A percentile compares a stretch with the other conserved stretches of the same genome.
Conservation (phyloP, 2,113 vertebrate species). For the Fulmarus glacialis region DNA sequence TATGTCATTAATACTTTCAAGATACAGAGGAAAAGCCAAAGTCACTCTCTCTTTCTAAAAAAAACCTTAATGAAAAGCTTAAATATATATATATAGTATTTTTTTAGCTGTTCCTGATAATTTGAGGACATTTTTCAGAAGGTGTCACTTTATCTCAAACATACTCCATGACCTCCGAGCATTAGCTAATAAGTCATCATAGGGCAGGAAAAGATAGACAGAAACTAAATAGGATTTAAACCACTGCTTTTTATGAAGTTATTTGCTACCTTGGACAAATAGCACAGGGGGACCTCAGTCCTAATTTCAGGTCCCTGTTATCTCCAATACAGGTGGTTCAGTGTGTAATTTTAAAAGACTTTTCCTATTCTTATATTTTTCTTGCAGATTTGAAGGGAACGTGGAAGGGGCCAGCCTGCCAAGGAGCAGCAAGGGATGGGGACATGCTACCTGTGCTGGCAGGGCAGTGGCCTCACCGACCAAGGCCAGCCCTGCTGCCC, state of each 20-base stretch:
- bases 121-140: neutral
- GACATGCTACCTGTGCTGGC: rapidly evolving
- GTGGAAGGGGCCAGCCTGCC: neutral
- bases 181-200: neutral
- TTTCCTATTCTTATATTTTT: rapidly evolving
- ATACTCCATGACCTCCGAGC: neutral
- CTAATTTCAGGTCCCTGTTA: neutral
- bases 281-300: neutral
- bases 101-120: neutral
- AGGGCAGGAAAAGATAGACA: neutral
- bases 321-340: neutral
- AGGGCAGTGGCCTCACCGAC: neutral
- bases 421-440: neutral
- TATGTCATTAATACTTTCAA: neutral
- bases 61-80: neutral
- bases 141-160: neutral
- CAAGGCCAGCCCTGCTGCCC: neutral
- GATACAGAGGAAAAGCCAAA: neutral
- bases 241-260: neutral
- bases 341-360: neutral
- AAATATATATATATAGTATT: neutral
- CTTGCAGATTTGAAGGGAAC: neutral
- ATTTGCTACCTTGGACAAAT: neutral
- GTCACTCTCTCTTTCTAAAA: neutral
- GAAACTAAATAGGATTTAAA: neutral